phyloP scores from a whole-genome alignment of 2,888 invertebrate genomes.

The Euplexia lucipara region DNA sequence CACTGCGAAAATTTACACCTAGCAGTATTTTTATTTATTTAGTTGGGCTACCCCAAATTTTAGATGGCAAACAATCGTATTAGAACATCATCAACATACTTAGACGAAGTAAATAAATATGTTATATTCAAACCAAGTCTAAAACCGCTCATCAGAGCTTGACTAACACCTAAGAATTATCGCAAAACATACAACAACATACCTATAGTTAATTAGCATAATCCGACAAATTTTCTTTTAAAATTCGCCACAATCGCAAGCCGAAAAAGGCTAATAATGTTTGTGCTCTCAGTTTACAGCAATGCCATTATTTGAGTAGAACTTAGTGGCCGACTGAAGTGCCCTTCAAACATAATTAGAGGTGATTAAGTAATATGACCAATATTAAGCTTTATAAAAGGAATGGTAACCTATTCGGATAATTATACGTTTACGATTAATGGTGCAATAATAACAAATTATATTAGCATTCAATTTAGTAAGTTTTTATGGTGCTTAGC shows the following conservation, averaged over 20 bases:
- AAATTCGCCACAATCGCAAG: slow-evolving; percentile 1
- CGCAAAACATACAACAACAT: neutral
- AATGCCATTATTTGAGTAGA: neutral
- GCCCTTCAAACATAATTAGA: neutral
- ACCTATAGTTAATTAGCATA: slow-evolving; percentile 1
- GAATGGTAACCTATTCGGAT: neutral
- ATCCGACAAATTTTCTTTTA: neutral
- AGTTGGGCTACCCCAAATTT: too few relatives aligned
- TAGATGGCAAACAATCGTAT: too few relatives aligned
- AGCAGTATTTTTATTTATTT: too few relatives aligned
- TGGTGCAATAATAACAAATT: neutral
- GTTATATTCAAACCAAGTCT: too few relatives aligned
- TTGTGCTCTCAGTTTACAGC: neutral
- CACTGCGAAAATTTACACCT: too few relatives aligned
- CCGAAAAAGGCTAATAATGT: neutral
- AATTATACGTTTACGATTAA: neutral
- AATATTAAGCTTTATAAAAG: neutral
- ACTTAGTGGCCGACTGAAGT: neutral
- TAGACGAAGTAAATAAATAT: too few relatives aligned
- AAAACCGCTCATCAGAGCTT: too few relatives aligned
- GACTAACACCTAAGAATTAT: too few relatives aligned
- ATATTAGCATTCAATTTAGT: neutral
- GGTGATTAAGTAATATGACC: neutral
- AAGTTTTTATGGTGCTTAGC: neutral
- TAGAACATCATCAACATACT: too few relatives aligned